phyloP scores from a whole-genome alignment of 2,113 vertebrate genomes.

The Xenopus tropicalis region UCB_Xtro_10.0 CM004450.2:91605501-91606000 shows the following conservation, averaged over 20 bases:
- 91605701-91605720: slow-evolving; percentile 52
- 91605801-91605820: slow-evolving; percentile 19
- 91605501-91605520: background rate
- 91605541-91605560: no score
- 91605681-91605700: slow-evolving; percentile 46
- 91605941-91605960: slow-evolving; percentile 6
- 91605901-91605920: background rate
- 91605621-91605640: no score
- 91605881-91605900: slow-evolving; percentile 1
- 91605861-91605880: slow-evolving; percentile 9
- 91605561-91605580: no score
- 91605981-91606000: slow-evolving; percentile 49
- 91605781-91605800: slow-evolving; percentile 45
- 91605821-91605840: slow-evolving; percentile 13
- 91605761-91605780: slow-evolving; percentile 55
- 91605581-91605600: no score
- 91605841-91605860: slow-evolving; percentile 2
- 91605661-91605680: background rate
- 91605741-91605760: slow-evolving; percentile 52
- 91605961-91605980: slow-evolving; percentile 10
- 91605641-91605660: no score
- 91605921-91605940: background rate
- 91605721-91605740: slow-evolving; percentile 49
- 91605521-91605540: background rate
- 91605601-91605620: no score